Percentiles rank a stretch among this genome's conserved stretches.
Evolutionary conservation across 1,140 invertebrate genomes (phyloP).

Genomic region (Aphaenogaster floridana): DNA sequence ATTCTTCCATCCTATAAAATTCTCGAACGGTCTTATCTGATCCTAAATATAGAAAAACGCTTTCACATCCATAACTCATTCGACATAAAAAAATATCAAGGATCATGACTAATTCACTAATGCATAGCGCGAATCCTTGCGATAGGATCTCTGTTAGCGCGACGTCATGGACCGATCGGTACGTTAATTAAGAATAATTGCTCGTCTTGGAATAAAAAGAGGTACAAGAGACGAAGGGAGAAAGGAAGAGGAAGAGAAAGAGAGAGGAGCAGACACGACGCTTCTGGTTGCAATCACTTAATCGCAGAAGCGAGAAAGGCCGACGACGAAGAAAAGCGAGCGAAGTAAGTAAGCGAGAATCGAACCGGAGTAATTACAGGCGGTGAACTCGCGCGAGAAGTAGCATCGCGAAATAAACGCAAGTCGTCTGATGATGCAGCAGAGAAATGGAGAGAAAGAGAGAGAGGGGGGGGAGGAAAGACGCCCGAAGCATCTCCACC

Average conservation of each 20-base stretch:
- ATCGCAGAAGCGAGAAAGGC: conserved; percentile 72
- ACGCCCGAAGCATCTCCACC: conserved; percentile 14
- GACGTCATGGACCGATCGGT: conserved; percentile 3
- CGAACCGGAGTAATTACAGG: conserved; percentile 66
- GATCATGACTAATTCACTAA: not conserved
- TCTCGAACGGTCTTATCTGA: not conserved
- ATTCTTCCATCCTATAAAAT: not conserved
- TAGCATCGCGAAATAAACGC: conserved; percentile 48
- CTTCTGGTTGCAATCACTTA: conserved; percentile 78
- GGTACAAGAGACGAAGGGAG: not conserved
- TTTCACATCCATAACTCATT: not conserved
- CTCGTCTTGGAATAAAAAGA: conserved; percentile 40
- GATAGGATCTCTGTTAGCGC: not conserved
- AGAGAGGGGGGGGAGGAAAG: not conserved
- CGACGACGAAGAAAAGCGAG: conserved; percentile 56
- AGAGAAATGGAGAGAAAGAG: not conserved
- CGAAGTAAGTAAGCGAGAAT: conserved; percentile 53
- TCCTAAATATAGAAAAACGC: not conserved
- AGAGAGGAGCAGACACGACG: conserved; percentile 27
- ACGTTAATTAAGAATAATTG: conserved; percentile 81
- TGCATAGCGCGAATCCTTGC: not conserved
- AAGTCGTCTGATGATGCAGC: conserved; percentile 3
- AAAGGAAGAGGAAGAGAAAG: not conserved
- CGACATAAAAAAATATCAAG: not conserved
- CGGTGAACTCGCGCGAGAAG: conserved; percentile 47